Percentiles rank a stretch among this genome's conserved stretches.
Conservation (phyloP, 2,113 vertebrate genomes). For the Pangasianodon gigas region DNA sequence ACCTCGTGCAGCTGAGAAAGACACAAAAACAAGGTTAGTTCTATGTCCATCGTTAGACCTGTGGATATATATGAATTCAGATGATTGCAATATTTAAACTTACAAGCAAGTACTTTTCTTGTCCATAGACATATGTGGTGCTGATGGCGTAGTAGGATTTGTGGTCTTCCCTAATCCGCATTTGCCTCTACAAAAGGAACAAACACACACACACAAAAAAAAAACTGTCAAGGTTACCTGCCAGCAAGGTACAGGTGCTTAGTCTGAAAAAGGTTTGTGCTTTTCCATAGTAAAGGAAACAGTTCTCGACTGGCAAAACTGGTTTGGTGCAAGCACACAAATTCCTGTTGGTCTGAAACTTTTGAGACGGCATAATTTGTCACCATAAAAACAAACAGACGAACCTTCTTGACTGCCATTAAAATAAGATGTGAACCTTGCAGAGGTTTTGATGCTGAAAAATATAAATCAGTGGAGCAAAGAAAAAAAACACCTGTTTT, state of each 20-base stretch:
- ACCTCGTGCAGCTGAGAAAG: slow-evolving; percentile 84
- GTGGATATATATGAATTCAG: slow-evolving; percentile 16
- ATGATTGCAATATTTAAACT: slow-evolving; percentile 56
- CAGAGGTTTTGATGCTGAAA: not conserved
- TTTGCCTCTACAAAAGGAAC: slow-evolving; percentile 65
- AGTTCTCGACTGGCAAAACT: not conserved
- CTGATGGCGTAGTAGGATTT: slow-evolving; percentile 95
- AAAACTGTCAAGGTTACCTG: not conserved
- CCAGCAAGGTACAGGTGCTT: not conserved
- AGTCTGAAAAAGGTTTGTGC: not conserved
- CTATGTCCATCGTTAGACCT: not conserved
- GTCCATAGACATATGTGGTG: slow-evolving; percentile 95
- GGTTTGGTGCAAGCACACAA: not conserved
- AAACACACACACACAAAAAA: not conserved
- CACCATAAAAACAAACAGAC: not conserved
- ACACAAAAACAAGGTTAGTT: slow-evolving; percentile 33
- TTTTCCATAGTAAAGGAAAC: not conserved
- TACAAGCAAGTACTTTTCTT: slow-evolving; percentile 98
- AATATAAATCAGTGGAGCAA: not conserved
- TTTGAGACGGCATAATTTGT: not conserved
- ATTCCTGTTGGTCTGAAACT: not conserved
- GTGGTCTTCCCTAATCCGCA: slow-evolving; percentile 86
- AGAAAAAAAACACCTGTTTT: not conserved
- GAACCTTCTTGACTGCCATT: not conserved
- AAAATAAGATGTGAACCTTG: not conserved